Evolutionary conservation across 2,888 invertebrate genomes (phyloP).

Genomic region (Horisme vitalbata): DNA sequence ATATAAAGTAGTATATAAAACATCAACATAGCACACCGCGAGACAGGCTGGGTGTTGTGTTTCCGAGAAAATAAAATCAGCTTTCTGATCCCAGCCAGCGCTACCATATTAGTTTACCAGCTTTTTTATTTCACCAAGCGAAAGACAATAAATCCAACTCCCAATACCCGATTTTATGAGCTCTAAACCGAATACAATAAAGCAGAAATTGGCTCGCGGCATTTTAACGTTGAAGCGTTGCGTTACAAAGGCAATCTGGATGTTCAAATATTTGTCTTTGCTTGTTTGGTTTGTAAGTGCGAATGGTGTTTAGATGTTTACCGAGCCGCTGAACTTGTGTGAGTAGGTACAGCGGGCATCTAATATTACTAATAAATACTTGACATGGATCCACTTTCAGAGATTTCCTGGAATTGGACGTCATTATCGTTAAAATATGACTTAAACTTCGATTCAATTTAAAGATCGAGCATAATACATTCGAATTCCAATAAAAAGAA

Average conservation of each 20-base stretch:
- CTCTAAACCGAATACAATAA: slow-evolving; percentile 48
- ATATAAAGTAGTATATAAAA: too few relatives aligned
- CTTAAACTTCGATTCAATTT: slow-evolving; percentile 38
- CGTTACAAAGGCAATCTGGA: slow-evolving; percentile 64
- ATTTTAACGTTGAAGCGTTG: slow-evolving; percentile 49
- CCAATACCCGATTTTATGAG: slow-evolving; percentile 39
- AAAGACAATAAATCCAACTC: slow-evolving; percentile 44
- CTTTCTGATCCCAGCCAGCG: slow-evolving; percentile 59
- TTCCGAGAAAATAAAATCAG: slow-evolving; percentile 71
- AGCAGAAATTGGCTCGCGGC: slow-evolving; percentile 54
- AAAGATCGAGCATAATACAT: slow-evolving; percentile 56
- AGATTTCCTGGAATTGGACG: slow-evolving; percentile 36
- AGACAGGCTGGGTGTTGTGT: slow-evolving; percentile 46
- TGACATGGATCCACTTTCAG: slow-evolving; percentile 62
- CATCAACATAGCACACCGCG: slow-evolving; percentile 37
- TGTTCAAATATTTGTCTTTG: slow-evolving; percentile 78
- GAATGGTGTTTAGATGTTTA: slow-evolving; percentile 81
- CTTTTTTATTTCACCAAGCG: slow-evolving; percentile 49
- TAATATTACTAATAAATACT: slow-evolving; percentile 71
- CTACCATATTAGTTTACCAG: slow-evolving; percentile 73
- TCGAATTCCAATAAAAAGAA: slow-evolving; percentile 68
- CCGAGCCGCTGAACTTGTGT: slow-evolving; percentile 73
- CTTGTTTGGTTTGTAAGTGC: slow-evolving; percentile 80
- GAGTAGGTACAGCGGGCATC: slow-evolving; percentile 58
- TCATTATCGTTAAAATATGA: slow-evolving; percentile 29